These are phyloP conservation scores for Triplophysa bombifrons DNA, from an alignment of 2,797 vertebrate genomes.

Conservation along the genomic window DNA sequence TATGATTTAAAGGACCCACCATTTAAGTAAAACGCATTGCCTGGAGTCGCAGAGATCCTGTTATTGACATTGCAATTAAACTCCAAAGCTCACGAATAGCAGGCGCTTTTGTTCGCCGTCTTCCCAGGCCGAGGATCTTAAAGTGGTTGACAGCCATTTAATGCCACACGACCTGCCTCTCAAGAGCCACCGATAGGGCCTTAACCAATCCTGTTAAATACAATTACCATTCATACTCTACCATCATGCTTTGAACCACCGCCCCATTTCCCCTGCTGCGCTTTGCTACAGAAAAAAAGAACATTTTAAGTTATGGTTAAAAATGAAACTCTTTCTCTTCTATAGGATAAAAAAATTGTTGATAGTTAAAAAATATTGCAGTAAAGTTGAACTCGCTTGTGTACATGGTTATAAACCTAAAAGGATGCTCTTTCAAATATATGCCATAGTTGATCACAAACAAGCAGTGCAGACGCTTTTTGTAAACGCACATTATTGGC, in stretches of 20 bases:
- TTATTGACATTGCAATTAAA: conserved; percentile 33
- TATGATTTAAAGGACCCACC: conserved; percentile 15
- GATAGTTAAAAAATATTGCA: background rate
- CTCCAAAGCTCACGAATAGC: conserved; percentile 45
- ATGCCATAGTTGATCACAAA: background rate
- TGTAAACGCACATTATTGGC: conserved; percentile 1
- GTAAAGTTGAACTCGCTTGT: background rate
- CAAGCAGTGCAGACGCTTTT: background rate
- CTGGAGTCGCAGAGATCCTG: conserved; percentile 1
- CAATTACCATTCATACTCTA: conserved; percentile 79
- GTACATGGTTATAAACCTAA: background rate
- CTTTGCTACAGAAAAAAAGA: conserved; percentile 23
- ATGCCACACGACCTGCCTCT: conserved; percentile 80
- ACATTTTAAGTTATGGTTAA: background rate
- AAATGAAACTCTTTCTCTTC: background rate
- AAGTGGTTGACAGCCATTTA: conserved; percentile 81
- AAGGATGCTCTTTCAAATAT: background rate
- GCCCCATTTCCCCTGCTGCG: conserved; percentile 36
- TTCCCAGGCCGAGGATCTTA: conserved; percentile 74
- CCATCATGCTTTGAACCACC: conserved; percentile 69
- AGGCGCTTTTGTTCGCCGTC: conserved; percentile 63
- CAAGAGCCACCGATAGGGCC: conserved; percentile 72
- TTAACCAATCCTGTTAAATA: conserved; percentile 80
- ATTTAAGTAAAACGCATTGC: conserved; percentile 4
- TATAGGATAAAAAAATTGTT: background rate